Evolutionary conservation across 2,113 vertebrate genomes (phyloP).

Genomic region (Apteryx mantelli): DNA sequence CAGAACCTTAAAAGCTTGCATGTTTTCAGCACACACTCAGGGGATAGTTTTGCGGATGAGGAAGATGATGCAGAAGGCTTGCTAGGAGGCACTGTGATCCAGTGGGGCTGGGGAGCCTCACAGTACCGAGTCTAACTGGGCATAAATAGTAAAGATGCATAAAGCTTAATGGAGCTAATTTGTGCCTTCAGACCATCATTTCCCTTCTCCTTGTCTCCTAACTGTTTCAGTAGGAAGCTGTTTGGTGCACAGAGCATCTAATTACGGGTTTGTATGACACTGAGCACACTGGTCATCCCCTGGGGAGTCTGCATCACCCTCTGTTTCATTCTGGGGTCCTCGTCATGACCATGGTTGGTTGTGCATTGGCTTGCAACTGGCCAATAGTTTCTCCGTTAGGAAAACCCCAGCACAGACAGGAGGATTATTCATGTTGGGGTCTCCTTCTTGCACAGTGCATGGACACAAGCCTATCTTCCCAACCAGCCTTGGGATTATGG

Average conservation of each 20-base stretch:
- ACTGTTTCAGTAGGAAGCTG: not conserved
- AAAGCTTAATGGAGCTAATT: not conserved
- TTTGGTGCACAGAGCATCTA: not conserved
- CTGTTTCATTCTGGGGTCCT: not conserved
- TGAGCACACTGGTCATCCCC: not conserved
- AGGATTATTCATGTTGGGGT: not conserved
- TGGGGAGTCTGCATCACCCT: not conserved
- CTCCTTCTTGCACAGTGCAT: not conserved
- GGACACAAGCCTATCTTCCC: not conserved
- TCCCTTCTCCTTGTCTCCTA: not conserved
- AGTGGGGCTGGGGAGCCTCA: not conserved
- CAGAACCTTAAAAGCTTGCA: not conserved
- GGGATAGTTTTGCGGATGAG: not conserved
- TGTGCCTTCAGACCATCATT: not conserved
- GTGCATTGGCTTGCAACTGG: not conserved
- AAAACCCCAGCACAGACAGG: not conserved
- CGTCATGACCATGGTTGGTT: not conserved
- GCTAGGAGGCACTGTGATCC: not conserved
- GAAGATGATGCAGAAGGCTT: not conserved
- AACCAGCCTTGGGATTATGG: not conserved
- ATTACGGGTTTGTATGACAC: not conserved
- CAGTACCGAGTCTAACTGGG: not conserved
- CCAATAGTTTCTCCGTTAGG: not conserved
- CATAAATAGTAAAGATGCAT: not conserved
- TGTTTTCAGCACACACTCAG: not conserved